These are phyloP conservation scores for Tadarida brasiliensis DNA, from an alignment of 2,797 vertebrate genomes.

Conservation along the genomic window DNA sequence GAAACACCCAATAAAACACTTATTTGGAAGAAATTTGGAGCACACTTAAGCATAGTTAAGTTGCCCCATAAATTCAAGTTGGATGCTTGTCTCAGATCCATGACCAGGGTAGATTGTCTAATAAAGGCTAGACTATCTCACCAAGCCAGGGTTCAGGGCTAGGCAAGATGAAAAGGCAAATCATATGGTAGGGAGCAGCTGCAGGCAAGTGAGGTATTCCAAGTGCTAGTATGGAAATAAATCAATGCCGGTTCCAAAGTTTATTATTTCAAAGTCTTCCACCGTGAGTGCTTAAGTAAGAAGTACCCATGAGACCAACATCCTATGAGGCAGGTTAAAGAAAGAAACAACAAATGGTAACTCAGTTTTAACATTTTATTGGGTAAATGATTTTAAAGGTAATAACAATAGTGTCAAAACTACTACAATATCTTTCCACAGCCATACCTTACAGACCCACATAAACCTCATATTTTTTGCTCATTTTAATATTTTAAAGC, in stretches of 20 bases:
- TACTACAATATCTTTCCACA: slow-evolving; percentile 99
- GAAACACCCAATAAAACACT: neutral
- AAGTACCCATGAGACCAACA: neutral
- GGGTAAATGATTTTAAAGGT: slow-evolving; percentile 99
- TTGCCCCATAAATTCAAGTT: neutral
- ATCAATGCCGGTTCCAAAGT: neutral
- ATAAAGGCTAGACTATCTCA: neutral
- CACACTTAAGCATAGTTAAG: neutral
- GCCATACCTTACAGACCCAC: slow-evolving; percentile 97
- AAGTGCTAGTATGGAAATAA: slow-evolving; percentile 14
- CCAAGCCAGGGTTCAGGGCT: neutral
- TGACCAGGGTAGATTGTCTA: neutral
- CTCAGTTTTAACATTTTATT: slow-evolving; percentile 97
- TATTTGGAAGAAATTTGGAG: slow-evolving; percentile 19
- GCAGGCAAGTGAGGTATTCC: neutral
- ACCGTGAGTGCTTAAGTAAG: neutral
- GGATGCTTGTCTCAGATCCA: neutral
- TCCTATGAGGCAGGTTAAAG: slow-evolving; percentile 78
- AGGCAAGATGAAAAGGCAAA: neutral
- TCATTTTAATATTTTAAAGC: slow-evolving; percentile 92
- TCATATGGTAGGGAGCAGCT: neutral
- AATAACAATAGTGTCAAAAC: slow-evolving; percentile 99
- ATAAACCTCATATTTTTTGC: slow-evolving; percentile 92
- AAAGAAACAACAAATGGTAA: slow-evolving; percentile 82
- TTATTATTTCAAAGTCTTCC: neutral